A percentile compares a stretch with the other conserved stretches of the same genome.
phyloP scores from a whole-genome alignment of 2,888 invertebrate genomes.

The Glomeris marginata region DNA sequence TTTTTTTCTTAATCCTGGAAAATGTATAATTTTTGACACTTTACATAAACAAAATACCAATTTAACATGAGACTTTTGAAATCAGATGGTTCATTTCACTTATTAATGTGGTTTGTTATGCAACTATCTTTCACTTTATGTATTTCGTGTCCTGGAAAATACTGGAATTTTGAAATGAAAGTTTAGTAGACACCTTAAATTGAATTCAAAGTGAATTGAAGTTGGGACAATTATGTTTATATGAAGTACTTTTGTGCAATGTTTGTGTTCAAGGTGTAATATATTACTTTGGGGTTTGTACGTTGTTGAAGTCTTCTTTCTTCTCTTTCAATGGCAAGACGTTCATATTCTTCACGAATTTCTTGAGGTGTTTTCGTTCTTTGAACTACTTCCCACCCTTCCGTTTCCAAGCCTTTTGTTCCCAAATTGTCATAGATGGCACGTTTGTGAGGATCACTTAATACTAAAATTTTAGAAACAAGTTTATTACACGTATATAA shows the following conservation, averaged over 20 bases:
- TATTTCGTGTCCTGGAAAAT: too few relatives aligned
- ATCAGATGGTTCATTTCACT: too few relatives aligned
- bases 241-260: neutral
- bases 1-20: too few relatives aligned
- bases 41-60: too few relatives aligned
- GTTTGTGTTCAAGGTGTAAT: neutral
- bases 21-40: too few relatives aligned
- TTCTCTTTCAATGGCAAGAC: constrained; percentile 57
- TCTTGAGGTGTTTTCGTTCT: constrained; percentile 84
- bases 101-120: constrained; percentile 5
- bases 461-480: constrained; percentile 45
- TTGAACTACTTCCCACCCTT: constrained; percentile 90
- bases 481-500: too few relatives aligned
- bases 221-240: neutral
- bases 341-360: constrained; percentile 92
- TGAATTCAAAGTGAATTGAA: neutral
- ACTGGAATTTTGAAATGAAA: too few relatives aligned
- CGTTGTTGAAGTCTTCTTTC: constrained; percentile 73
- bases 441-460: constrained; percentile 81
- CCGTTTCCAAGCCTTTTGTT: constrained; percentile 78
- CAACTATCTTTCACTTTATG: too few relatives aligned
- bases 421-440: constrained; percentile 88
- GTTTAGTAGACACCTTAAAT: too few relatives aligned
- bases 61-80: too few relatives aligned
- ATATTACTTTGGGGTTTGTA: constrained; percentile 61